Conservation (phyloP, 1,140 invertebrate species). For the Cryptotermes secundus region DNA sequence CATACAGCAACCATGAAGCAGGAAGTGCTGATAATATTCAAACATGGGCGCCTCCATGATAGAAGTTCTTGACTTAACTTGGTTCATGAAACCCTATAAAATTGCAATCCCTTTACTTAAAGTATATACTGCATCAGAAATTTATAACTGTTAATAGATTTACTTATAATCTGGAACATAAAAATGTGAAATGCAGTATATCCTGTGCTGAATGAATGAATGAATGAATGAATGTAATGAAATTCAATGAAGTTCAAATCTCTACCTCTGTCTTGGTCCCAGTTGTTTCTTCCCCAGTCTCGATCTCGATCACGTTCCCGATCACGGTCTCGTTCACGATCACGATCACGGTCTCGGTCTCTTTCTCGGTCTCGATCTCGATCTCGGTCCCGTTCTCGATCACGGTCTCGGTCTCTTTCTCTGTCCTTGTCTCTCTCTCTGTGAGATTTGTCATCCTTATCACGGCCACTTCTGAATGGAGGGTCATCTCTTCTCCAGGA, state of each 20-base stretch:
- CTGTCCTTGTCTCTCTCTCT: constrained; percentile 32
- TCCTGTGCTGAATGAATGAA: too few species aligned
- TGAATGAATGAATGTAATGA: too few species aligned
- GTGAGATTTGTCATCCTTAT: constrained; percentile 17
- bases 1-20: too few species aligned
- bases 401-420: constrained; percentile 38
- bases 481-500: background rate
- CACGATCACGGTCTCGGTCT: constrained; percentile 40
- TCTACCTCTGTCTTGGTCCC: background rate
- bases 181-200: too few species aligned
- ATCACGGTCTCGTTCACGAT: constrained; percentile 37
- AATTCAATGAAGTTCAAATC: background rate
- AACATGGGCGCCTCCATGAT: too few species aligned
- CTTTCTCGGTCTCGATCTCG: constrained; percentile 33
- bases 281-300: background rate
- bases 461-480: background rate
- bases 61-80: too few species aligned
- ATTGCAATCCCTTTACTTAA: too few species aligned
- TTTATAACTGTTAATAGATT: too few species aligned
- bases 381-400: constrained; percentile 35
- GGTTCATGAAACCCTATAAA: too few species aligned
- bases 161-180: too few species aligned
- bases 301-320: constrained; percentile 36
- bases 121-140: too few species aligned
- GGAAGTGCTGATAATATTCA: too few species aligned